Evolutionary conservation across 1,140 invertebrate species (phyloP), one percentile per base, ranked within the genome.

Genomic region (Zaprionus gabonicus): DNA sequence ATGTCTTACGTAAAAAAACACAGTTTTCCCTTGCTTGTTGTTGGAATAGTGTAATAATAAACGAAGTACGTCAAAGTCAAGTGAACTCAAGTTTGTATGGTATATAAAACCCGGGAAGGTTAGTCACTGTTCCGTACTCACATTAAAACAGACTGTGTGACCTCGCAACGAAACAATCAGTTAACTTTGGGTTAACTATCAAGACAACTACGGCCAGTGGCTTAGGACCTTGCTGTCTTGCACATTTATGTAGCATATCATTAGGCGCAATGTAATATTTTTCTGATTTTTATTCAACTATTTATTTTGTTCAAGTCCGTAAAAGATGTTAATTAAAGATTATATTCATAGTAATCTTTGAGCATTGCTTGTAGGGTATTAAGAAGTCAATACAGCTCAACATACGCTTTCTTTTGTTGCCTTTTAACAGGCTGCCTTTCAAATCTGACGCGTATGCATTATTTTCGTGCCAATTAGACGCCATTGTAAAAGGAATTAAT

Each of bases 21-120:
- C 12, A 27, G 12, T 34, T 51, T 27, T 27, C 49, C 63, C 63
- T 27, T 41, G 51, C 56, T 41, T 49, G 9, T 13, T 59, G 57
- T 44, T 59, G 36, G 36, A 38, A 44, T 1, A n/a, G 41, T 44
- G 7, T 17, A 44, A 44, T 2, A 44, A n/a, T 17, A n/a, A 41
- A n/a, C 15, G 5, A 41, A 0, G 13, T n/a, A 17, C 6, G 2
- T 46, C 7, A 17, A 17, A 4, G 3, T 7, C 9, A 3, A 5
- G 15, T 44, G 2, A 17, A 44, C 15, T 44, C 15, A 17, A 46
- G 41, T 17, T 46, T 0, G 41, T 46, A 46, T 46, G 17, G 41
- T 46, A 46, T 46, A 46, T 7, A 20, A n/a, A 46, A 0, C 7
- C 1, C 6, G 15, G n/a, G n/a, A 17, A 46, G 41, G 7, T 46